phyloP scores from a whole-genome alignment of 2,113 vertebrate species.

The Elaphurus davidianus region DNA sequence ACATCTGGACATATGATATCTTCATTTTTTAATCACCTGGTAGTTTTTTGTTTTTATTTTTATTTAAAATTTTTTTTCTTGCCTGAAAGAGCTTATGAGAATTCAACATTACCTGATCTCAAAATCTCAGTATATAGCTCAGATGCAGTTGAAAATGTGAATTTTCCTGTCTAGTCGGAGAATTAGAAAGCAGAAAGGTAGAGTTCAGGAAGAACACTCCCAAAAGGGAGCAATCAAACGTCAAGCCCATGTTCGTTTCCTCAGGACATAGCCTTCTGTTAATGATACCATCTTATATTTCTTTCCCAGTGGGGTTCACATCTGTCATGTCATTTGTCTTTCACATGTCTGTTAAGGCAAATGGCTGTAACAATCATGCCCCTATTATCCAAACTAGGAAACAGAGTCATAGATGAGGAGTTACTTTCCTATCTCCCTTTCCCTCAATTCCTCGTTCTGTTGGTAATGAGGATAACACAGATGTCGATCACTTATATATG shows the following conservation, averaged over 20 bases:
- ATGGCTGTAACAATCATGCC: background rate
- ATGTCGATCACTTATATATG: background rate
- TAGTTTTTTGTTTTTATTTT: background rate
- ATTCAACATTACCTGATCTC: constrained; percentile 10
- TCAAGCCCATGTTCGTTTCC: background rate
- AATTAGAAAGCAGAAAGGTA: constrained; percentile 7
- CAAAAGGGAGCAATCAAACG: background rate
- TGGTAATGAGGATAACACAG: background rate
- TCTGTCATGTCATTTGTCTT: background rate
- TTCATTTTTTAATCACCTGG: constrained; percentile 17
- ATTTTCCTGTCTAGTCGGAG: background rate
- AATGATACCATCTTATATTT: background rate
- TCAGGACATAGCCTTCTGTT: background rate
- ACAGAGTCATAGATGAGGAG: background rate
- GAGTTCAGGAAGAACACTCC: background rate
- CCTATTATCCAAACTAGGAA: background rate
- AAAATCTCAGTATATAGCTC: background rate
- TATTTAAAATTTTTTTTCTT: background rate
- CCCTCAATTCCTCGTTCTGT: background rate
- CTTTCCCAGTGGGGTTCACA: background rate
- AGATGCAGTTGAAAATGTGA: background rate
- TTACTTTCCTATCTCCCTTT: background rate
- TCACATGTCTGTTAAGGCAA: background rate
- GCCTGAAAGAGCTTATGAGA: background rate
- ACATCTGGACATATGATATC: background rate